Evolutionary conservation across 2,888 invertebrate species (phyloP).

Genomic region (Galerucella nymphaeae): DNA sequence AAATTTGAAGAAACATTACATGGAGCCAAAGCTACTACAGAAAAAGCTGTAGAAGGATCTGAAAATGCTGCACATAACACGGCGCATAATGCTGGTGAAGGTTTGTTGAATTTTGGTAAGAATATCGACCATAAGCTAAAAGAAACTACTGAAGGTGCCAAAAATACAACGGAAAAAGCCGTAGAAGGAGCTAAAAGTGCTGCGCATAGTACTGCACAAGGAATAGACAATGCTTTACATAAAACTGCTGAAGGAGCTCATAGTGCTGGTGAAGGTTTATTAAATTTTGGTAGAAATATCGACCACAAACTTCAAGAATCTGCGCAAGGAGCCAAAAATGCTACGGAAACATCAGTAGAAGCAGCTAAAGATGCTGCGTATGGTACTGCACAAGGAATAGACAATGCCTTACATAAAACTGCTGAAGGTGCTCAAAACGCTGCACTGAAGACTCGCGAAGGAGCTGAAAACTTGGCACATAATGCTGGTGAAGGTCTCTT

Average conservation of each 20-base stretch:
- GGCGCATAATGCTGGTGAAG: constrained; percentile 31
- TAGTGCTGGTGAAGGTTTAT: constrained; percentile 32
- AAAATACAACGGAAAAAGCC: constrained; percentile 37
- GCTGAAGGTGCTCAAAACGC: constrained; percentile 39
- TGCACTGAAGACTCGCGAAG: constrained; percentile 28
- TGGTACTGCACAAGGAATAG: constrained; percentile 18
- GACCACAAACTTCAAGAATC: constrained; percentile 40
- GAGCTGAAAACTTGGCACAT: constrained; percentile 35
- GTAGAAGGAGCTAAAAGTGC: constrained; percentile 36
- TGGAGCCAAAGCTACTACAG: too few species aligned
- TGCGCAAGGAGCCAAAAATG: constrained; percentile 37
- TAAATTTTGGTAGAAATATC: constrained; percentile 11
- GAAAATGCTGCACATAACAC: constrained; percentile 37
- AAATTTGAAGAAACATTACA: constrained; percentile 26
- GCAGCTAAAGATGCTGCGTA: constrained; percentile 43
- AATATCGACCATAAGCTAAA: constrained; percentile 46
- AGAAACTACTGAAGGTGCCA: constrained; percentile 44
- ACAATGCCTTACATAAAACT: constrained; percentile 37
- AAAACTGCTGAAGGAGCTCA: constrained; percentile 47
- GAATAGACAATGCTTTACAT: constrained; percentile 33
- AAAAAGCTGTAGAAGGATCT: constrained; percentile 38
- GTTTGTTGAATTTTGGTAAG: constrained; percentile 34
- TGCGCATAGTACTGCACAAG: constrained; percentile 19
- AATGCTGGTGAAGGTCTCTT: neutral
- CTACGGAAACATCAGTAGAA: constrained; percentile 35